Evolutionary conservation across 2,888 invertebrate species (phyloP), one percentile per base, ranked within the genome.

Genomic region (Hydraecia micacea): DNA sequence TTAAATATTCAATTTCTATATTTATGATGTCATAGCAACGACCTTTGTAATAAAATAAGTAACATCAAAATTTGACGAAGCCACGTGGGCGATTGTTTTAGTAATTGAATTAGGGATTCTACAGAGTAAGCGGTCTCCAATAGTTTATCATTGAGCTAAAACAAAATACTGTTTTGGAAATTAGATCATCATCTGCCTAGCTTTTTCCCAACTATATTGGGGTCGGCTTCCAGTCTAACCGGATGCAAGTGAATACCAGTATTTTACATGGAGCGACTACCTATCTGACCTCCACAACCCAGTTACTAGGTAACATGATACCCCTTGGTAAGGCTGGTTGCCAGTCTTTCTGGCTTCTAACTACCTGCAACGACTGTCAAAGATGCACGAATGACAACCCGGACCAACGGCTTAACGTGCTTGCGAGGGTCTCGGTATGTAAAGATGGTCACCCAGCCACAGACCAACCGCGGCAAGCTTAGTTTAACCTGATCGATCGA

Each of bases 11-110:
- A 68, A 72, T 75, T 77, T 79, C 75, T 81, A 79, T 70, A 82
- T 69, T 73, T 63, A 81, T 81, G 78, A 78, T 73, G 79, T 82
- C 85, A 85, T 84, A 82, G 81, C 58, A 66, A 85, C 82, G 85
- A 84, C 84, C 82, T 85, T 85, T 62, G 13, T 46, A 7, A 66
- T 77, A 83, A 80, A 32, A 32, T 32, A 32, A 60, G 70, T 77
- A 42, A 63, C 77, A 77, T 85, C 70, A 68, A 81, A 55, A 62
- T 77, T 73, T 63, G 60, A 63, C 11, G 39, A 5, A 11, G 58
- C 15, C 3, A 70, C 66, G 74, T 79, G 70, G 84, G 79, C 49
- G 70, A 18, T n/a, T 58, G 15, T 62, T 36, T 11, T 15, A 13
- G 70, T 32, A 67, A 74, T 62, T 75, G 28, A 83, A 62, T 73